Base-by-base conservation (phyloP, 2,113 vertebrate genomes). In the Mohoua ochrocephala region DNA sequence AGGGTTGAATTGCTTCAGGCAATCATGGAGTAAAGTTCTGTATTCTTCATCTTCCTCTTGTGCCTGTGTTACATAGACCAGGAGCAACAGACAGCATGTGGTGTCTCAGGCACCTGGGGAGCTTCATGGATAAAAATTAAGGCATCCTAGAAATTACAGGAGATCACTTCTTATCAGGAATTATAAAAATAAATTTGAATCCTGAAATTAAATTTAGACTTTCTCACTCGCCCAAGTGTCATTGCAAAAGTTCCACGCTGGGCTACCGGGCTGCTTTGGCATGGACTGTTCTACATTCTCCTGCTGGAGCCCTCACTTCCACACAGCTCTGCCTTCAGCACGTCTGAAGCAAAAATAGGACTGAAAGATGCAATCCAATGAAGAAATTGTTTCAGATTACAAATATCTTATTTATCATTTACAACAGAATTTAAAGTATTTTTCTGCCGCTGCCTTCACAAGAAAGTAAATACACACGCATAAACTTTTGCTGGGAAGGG, bases 11-110 rank as follows among this genome's bases (percentile, higher is more conserved):
- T 75, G 35, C 18, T 89, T 42, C 12, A 42, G 35, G 35, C 9
- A 74, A 31, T 13, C 27, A 15, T 19, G 39, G 18, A 47, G 59
- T 90, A 24, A 87, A 75, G 15, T 50, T 53, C 52, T 59, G 18
- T 33, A 5, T 3, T 27, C 42, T 24, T 67, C 81, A 49, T 70
- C 35, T 35, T 75, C 31, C 8, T 69, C 61, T 39, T 2, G 0
- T 42, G 37, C 67, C 26, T 24, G 9, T 31, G n/a, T 54, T 27
- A 92, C 5, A 3, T 2, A 65, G 59, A 68, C 8, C 7, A 87
- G 22, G 33, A 89, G n/a, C 49, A 64, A 30, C 37, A 84, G 50
- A 49, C 0, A 33, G 50, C 31, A 67, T 0, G 0, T 22, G 13
- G 9, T 61, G 18, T 41, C 93, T 42, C 56, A 78, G 60, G 23